A percentile compares a stretch with the other conserved stretches of the same genome.
These are phyloP conservation scores for Diarsia brunnea DNA, from an alignment of 2,888 invertebrate genomes.

Conservation along the genomic window DNA sequence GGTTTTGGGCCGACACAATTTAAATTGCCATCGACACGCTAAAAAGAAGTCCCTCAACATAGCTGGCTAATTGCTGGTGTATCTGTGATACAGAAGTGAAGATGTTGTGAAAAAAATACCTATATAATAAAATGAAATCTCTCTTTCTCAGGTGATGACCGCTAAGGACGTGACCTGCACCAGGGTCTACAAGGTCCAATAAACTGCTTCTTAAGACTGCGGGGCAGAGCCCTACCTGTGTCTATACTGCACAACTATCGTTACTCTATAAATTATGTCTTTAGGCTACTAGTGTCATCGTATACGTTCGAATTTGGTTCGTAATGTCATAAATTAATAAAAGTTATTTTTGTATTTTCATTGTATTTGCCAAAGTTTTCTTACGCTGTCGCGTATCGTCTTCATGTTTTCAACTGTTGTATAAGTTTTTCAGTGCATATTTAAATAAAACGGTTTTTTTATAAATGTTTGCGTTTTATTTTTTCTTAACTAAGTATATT, in stretches of 20 bases:
- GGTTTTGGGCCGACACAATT: too few relatives aligned
- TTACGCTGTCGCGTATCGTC: slow-evolving; percentile 69
- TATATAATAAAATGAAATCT: neutral
- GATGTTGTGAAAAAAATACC: neutral
- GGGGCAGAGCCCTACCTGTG: slow-evolving; percentile 73
- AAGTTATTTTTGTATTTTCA: slow-evolving; percentile 82
- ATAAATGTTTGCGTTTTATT: slow-evolving; percentile 56
- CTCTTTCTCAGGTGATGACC: slow-evolving; percentile 92
- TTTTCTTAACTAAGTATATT: too few relatives aligned
- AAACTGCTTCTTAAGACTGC: slow-evolving; percentile 84
- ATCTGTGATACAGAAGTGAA: neutral
- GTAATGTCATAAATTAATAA: slow-evolving; percentile 59
- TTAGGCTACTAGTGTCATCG: slow-evolving; percentile 71
- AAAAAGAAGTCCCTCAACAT: too few relatives aligned
- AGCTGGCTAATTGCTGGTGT: too few relatives aligned
- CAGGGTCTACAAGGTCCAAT: slow-evolving; percentile 93
- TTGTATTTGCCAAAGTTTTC: slow-evolving; percentile 78
- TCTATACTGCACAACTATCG: slow-evolving; percentile 82
- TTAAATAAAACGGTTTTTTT: slow-evolving; percentile 82
- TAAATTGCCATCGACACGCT: too few relatives aligned
- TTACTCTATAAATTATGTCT: slow-evolving; percentile 80
- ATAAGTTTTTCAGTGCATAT: slow-evolving; percentile 88
- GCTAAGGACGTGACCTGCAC: slow-evolving; percentile 94
- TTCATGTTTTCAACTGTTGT: slow-evolving; percentile 79
- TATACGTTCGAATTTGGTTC: slow-evolving; percentile 69